Base-by-base conservation (phyloP, 2,113 vertebrate species). In the Melanostigma gelatinosum region DNA sequence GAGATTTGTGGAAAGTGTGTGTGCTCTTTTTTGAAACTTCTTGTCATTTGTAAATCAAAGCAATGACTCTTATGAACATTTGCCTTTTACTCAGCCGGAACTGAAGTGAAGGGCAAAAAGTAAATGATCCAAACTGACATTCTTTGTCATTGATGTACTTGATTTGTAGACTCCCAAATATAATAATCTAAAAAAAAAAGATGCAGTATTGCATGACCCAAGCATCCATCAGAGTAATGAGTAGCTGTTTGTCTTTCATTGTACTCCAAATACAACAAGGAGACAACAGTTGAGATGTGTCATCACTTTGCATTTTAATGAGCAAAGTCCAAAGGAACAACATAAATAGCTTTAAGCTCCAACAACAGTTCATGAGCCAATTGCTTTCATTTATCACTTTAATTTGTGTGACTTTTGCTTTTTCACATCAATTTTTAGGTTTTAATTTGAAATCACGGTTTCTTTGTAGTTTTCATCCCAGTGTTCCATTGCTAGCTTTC, bases 331-430 rank as follows among this genome's bases (percentile, higher is more conserved):
- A 48, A 29, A 40, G 10, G 15, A 36, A 58, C 15, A 13, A 18
- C 16, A 20, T 24, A 0, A 32, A 63, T 74, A 71, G 55, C 20
- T 57, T 42, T 9, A 38, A 18, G 40, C 22, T 15, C 3, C 16
- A 13, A 57, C 38, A 52, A 50, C 60, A 22, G 81, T 88, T 83
- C 85, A 88, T 75, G 72, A 84, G 83, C 29, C 57, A 69, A 34
- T 89, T 87, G 90, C 88, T 92, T 92, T 93, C 42, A 84, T 91
- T 94, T 90, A 87, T 87, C 61, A 66, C 20, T 60, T 83, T 54
- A 29, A 68, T 72, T 79, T 79, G 65, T 75, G 75, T 83, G 13
- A 52, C 27, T 46, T 83, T 79, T 78, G 13, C 50, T 54, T 64
- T 46, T 75, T 65, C 6, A 68, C 38, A 62, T 77, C 2, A 40